Base-by-base conservation (phyloP, 30 jellyfish, hydroid and myxozoan genomes). In the Clytia hemisphaerica region DNA sequence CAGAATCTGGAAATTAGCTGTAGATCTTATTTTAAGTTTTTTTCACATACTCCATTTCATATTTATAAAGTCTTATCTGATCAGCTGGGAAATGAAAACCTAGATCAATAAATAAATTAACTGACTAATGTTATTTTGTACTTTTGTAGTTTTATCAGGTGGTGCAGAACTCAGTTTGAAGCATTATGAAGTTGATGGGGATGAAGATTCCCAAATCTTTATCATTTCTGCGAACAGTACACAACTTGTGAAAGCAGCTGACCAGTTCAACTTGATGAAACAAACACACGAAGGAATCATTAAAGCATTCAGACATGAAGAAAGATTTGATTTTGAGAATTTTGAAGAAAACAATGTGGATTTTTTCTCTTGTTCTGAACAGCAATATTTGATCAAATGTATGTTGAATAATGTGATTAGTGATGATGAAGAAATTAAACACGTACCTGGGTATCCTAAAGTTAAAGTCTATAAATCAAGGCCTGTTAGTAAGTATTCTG, bases 191-290 rank as follows among this genome's bases (percentile, higher is more conserved):
- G 64, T 54, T 34, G 54, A 80, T 7, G 68, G 33, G 42, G 88
- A 77, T 30, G 77, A 66, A 37, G 72, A 48, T 61, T 66, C 54
- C 31, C 21, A 54, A 28, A 45, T 82, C 5, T 91, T 42, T 74
- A 58, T 75, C 77, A 68, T 91, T 59, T 54, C 94, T 4, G 95
- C 92, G 24, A 18, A 83, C 3, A 32, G 49, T 35, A 32, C 42
- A 28, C 45, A 77, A 54, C 83, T 91, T 12, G 61, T 91, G 19
- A 33, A 40, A 22, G 95, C 99, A 3, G 99, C 99, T 3, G 99
- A 91, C 51, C 65, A 61, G 46, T 91, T 62, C 72, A 74, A 77
- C 46, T 26, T 82, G 19, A 54, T 72, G 57, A 91, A 82, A 49
- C 74, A 27, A 49, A 28, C 83, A n/a, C 47, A 58, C 4, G 92